These are phyloP conservation scores for Hymenopus coronatus DNA, from an alignment of 2,888 invertebrate genomes.

Conservation along the genomic window DNA sequence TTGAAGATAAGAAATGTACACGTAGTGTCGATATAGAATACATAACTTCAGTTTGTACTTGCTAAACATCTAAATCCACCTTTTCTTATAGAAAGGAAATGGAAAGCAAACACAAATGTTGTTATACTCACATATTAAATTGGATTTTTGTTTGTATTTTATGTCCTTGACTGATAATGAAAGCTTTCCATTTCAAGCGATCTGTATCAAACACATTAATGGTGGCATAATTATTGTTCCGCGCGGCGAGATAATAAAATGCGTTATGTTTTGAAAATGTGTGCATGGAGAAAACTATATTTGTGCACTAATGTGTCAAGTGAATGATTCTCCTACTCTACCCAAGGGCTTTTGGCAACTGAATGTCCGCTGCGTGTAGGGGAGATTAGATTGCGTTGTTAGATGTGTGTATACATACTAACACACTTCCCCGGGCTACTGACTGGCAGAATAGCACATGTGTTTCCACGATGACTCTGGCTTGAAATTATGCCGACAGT, in stretches of 20 bases:
- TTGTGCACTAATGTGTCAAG: background rate
- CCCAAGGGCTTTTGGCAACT: background rate
- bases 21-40: no score
- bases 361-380: background rate
- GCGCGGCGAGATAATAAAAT: background rate
- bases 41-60: no score
- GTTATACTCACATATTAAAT: no score
- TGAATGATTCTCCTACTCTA: background rate
- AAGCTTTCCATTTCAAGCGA: no score
- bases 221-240: background rate
- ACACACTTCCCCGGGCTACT: background rate
- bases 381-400: background rate
- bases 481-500: background rate
- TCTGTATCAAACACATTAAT: no score
- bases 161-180: no score
- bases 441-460: background rate
- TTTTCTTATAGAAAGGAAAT: no score
- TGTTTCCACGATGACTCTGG: background rate
- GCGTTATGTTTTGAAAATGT: background rate
- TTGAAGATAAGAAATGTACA: no score
- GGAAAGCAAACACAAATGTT: no score
- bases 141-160: no score
- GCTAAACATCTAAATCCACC: no score
- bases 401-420: background rate
- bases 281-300: background rate